Evolutionary conservation across 1,140 invertebrate species (phyloP).

Genomic region (Ceratina japonica): DNA sequence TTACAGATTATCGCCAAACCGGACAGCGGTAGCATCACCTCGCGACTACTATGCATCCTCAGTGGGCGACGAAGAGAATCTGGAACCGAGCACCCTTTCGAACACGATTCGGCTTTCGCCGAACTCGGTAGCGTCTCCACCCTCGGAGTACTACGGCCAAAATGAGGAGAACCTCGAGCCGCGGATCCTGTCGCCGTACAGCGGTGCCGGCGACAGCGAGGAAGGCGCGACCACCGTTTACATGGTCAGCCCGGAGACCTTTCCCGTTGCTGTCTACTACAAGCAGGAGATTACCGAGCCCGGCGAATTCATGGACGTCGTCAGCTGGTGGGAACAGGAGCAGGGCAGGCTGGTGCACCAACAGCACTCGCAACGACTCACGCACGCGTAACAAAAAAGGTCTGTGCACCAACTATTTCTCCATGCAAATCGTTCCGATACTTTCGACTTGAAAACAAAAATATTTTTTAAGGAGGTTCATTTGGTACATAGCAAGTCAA

Average conservation of each 20-base stretch:
- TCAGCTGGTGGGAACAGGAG: slow-evolving; percentile 85
- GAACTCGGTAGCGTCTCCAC: slow-evolving; percentile 74
- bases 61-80: slow-evolving; percentile 76
- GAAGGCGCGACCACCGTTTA: slow-evolving; percentile 72
- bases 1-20: slow-evolving; percentile 73
- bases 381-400: slow-evolving; percentile 72
- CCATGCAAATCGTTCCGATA: background rate
- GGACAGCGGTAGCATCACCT: slow-evolving; percentile 62
- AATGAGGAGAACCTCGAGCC: slow-evolving; percentile 75
- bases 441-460: too few relatives aligned
- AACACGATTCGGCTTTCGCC: slow-evolving; percentile 68
- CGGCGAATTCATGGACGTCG: slow-evolving; percentile 84
- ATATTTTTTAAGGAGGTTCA: too few relatives aligned
- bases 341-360: slow-evolving; percentile 74
- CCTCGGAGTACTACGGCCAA: slow-evolving; percentile 80
- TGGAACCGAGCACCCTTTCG: slow-evolving; percentile 65
- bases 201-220: slow-evolving; percentile 68
- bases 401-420: slow-evolving; percentile 30
- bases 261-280: slow-evolving; percentile 78
- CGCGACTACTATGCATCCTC: slow-evolving; percentile 68
- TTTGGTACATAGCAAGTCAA: too few relatives aligned
- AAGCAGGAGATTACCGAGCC: slow-evolving; percentile 83
- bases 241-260: slow-evolving; percentile 73
- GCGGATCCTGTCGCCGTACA: slow-evolving; percentile 72
- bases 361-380: slow-evolving; percentile 75